Evolutionary conservation across 1,140 invertebrate species (phyloP).

Genomic region (Wiebesia pumilae): DNA sequence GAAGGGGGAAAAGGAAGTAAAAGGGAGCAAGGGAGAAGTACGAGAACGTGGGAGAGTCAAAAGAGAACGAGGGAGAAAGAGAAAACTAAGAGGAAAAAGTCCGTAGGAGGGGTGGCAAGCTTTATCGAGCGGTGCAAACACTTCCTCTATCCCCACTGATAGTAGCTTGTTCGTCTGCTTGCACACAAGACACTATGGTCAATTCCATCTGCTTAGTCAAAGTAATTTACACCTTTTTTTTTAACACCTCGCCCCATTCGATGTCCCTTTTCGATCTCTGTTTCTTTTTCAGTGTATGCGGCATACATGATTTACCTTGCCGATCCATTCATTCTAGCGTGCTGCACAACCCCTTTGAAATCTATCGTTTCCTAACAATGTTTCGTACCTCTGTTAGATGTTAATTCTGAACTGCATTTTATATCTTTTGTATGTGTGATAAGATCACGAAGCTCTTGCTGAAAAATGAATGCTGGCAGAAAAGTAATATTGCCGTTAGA

Average conservation of each 20-base stretch:
- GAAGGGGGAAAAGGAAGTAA: not conserved
- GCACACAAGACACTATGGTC: not conserved
- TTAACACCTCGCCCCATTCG: no score
- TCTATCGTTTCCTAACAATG: not conserved
- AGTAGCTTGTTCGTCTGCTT: not conserved
- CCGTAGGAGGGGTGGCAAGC: constrained; percentile 44
- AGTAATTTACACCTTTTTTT: not conserved
- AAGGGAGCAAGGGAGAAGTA: not conserved
- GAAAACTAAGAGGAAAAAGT: constrained; percentile 43
- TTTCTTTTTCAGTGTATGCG: no score
- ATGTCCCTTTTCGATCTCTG: no score
- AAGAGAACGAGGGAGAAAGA: constrained; percentile 36
- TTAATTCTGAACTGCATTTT: not conserved
- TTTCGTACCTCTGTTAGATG: not conserved
- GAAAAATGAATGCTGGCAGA: not conserved
- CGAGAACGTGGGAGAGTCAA: not conserved
- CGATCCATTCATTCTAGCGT: not conserved
- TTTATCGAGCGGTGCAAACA: constrained; percentile 58
- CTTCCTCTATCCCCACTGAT: constrained; percentile 26
- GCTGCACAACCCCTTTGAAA: not conserved
- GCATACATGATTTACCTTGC: not conserved
- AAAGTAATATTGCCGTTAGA: not conserved
- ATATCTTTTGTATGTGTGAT: no score
- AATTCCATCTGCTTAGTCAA: constrained; percentile 11
- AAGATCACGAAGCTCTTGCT: not conserved